Conservation (phyloP, 2,888 invertebrate species). For the Zygogramma bicolorata region DNA sequence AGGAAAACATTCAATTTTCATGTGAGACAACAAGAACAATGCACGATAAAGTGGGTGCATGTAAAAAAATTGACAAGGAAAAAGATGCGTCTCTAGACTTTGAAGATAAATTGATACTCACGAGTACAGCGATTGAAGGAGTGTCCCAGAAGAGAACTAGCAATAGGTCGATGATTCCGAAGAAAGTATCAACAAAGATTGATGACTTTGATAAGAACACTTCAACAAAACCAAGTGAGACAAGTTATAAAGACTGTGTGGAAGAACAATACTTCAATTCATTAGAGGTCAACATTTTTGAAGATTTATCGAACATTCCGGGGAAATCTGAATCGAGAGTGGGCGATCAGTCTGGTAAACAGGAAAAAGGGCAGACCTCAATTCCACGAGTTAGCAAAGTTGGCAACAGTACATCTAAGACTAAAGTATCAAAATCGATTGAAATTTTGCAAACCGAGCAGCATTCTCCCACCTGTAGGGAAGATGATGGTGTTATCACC, state of each 20-base stretch:
- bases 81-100: neutral
- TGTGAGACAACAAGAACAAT: neutral
- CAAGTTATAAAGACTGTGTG: too few species aligned
- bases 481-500: neutral
- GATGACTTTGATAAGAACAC: too few species aligned
- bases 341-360: too few species aligned
- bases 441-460: neutral
- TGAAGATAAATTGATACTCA: conserved; percentile 1
- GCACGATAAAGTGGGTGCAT: too few species aligned
- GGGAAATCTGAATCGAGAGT: too few species aligned
- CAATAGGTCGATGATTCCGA: neutral
- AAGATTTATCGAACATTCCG: too few species aligned
- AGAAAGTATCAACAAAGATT: neutral
- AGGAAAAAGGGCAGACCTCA: too few species aligned
- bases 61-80: neutral
- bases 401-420: too few species aligned
- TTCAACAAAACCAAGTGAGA: too few species aligned
- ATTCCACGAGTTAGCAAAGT: too few species aligned
- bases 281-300: neutral
- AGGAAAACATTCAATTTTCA: neutral
- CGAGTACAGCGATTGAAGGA: neutral
- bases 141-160: neutral
- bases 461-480: neutral
- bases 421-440: too few species aligned
- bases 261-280: neutral